phyloP scores from a whole-genome alignment of 2,888 invertebrate genomes.

The Uloborus plumipes region DNA sequence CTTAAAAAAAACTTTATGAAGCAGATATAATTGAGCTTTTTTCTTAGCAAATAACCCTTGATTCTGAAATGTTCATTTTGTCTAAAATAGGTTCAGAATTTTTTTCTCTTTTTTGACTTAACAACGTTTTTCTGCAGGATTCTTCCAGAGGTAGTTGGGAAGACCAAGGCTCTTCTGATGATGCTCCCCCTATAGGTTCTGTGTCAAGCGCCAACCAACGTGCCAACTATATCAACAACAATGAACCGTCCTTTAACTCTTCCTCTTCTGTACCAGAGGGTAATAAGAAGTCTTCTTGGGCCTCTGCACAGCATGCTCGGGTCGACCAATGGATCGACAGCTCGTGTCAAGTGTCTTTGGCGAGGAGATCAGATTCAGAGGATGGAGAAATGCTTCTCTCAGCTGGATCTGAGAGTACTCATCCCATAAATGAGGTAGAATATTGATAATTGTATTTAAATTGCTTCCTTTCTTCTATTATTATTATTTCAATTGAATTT shows the following conservation, averaged over 20 bases:
- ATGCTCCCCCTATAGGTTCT: conserved; percentile 46
- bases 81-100: no score
- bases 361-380: conserved; percentile 40
- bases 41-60: not conserved
- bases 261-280: conserved; percentile 31
- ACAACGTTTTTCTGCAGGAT: conserved; percentile 26
- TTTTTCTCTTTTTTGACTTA: no score
- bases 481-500: no score
- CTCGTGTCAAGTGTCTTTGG: conserved; percentile 40
- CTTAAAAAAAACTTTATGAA: no score
- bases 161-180: conserved; percentile 61
- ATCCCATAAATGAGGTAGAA: conserved; percentile 33
- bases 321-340: conserved; percentile 56
- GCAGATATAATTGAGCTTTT: no score
- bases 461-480: no score
- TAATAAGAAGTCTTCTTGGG: conserved; percentile 54
- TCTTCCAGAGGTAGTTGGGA: conserved; percentile 63
- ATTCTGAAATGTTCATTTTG: not conserved
- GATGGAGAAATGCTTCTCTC: conserved; percentile 34
- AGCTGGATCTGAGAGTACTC: conserved; percentile 33
- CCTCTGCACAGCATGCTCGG: conserved; percentile 42
- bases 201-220: conserved; percentile 57
- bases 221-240: conserved; percentile 58
- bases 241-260: conserved; percentile 53
- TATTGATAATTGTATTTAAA: no score